phyloP scores from a whole-genome alignment of 2,113 vertebrate genomes.

The Carlito syrichta region DNA sequence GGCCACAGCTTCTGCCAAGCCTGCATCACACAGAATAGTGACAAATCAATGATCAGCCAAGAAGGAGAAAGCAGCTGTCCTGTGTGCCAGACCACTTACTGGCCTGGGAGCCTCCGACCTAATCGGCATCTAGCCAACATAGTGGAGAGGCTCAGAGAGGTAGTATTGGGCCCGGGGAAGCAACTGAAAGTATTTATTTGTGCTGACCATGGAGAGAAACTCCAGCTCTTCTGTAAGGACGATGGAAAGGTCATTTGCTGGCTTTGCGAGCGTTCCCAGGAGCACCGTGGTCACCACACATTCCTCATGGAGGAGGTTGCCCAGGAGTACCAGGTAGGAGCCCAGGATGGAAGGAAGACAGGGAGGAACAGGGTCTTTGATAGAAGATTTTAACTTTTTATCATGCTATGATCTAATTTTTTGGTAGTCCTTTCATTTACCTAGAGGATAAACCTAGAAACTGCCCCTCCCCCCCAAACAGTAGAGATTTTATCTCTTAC shows the following conservation, averaged over 20 bases:
- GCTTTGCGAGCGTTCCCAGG: slow-evolving; percentile 86
- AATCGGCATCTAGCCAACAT: slow-evolving; percentile 87
- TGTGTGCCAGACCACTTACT: slow-evolving; percentile 60
- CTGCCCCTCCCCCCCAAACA: not conserved
- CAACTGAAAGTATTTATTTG: slow-evolving; percentile 66
- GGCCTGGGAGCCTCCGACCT: slow-evolving; percentile 74
- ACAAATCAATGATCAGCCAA: not conserved
- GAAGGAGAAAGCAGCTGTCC: slow-evolving; percentile 53
- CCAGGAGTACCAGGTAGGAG: slow-evolving; percentile 84
- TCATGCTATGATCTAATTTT: not conserved
- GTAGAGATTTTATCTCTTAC: not conserved
- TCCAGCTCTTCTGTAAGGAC: slow-evolving; percentile 88
- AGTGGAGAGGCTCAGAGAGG: slow-evolving; percentile 83
- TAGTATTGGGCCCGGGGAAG: slow-evolving; percentile 1
- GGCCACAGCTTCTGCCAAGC: slow-evolving; percentile 72
- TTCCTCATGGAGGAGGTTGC: slow-evolving; percentile 86
- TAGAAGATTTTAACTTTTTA: not conserved
- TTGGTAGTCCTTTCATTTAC: not conserved
- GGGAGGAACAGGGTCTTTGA: not conserved
- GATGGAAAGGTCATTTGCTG: slow-evolving; percentile 87
- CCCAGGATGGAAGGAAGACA: not conserved
- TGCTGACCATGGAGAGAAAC: slow-evolving; percentile 85
- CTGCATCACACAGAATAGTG: slow-evolving; percentile 37
- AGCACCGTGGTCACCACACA: slow-evolving; percentile 85
- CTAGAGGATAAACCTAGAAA: not conserved